Evolutionary conservation across 2,797 vertebrate genomes (phyloP).

Genomic region (Scolopax rusticola): DNA sequence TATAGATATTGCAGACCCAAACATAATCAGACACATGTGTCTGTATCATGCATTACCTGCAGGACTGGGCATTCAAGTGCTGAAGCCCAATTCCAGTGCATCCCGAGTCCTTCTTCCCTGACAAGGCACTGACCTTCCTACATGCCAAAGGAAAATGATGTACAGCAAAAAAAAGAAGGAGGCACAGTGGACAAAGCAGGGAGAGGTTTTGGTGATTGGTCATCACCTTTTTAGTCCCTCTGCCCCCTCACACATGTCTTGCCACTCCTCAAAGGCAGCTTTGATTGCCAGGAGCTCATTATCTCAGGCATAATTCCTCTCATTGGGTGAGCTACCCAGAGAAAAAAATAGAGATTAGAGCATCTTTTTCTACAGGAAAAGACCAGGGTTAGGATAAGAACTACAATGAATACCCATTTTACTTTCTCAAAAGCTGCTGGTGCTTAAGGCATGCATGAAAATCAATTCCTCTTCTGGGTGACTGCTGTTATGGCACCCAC

Average conservation of each 20-base stretch:
- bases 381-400: background rate
- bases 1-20: background rate
- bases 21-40: background rate
- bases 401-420: background rate
- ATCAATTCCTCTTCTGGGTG: background rate
- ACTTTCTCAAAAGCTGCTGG: background rate
- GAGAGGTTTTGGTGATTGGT: background rate
- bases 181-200: background rate
- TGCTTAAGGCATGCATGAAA: background rate
- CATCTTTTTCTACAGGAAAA: background rate
- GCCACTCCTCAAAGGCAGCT: background rate
- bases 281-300: background rate
- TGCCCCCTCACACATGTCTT: background rate
- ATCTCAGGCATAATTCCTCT: background rate
- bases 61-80: background rate
- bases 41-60: background rate
- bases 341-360: background rate
- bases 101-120: background rate
- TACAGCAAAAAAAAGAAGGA: background rate
- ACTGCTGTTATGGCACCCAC: background rate
- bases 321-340: background rate
- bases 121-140: background rate
- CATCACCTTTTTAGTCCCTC: background rate
- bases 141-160: background rate
- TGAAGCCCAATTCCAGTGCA: background rate